phyloP scores from a whole-genome alignment of 2,888 invertebrate species.

The Bombylius discolor region DNA sequence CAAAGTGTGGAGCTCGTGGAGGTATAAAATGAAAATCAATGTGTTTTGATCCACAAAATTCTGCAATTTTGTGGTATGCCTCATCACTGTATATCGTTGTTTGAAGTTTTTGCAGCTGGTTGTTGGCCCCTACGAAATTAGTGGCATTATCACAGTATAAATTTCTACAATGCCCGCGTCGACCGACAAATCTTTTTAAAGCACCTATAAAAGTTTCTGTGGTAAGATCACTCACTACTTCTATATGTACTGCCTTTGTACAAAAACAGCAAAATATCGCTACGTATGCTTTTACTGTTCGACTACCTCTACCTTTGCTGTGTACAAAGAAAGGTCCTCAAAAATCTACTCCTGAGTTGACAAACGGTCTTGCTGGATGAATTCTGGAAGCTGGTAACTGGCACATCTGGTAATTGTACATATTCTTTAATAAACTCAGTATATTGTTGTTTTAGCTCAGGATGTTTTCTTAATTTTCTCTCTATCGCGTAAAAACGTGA shows the following conservation, averaged over 20 bases:
- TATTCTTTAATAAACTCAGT: background rate
- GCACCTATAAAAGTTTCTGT: slow-evolving; percentile 6
- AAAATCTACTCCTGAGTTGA: slow-evolving; percentile 3
- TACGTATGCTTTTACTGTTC: background rate
- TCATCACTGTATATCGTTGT: too few relatives aligned
- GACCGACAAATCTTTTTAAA: slow-evolving; percentile 9
- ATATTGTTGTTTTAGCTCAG: background rate
- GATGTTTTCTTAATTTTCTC: background rate
- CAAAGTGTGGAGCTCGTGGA: too few relatives aligned
- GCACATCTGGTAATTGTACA: slow-evolving; percentile 1
- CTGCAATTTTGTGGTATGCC: too few relatives aligned
- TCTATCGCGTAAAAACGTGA: background rate
- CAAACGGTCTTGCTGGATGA: slow-evolving; percentile 3
- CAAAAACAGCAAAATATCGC: slow-evolving; percentile 1
- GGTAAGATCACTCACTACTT: slow-evolving; percentile 2
- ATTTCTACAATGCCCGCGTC: slow-evolving; percentile 5
- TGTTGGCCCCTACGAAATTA: background rate
- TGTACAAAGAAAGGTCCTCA: background rate
- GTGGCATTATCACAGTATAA: slow-evolving; percentile 3
- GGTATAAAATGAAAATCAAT: too few relatives aligned
- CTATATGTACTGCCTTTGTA: slow-evolving; percentile 1
- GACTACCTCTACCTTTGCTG: too few relatives aligned
- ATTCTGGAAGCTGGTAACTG: slow-evolving; percentile 6
- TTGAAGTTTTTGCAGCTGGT: too few relatives aligned
- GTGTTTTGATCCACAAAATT: too few relatives aligned